phyloP scores from a whole-genome alignment of 2,888 invertebrate species.

The Mactromeris polynyma region DNA sequence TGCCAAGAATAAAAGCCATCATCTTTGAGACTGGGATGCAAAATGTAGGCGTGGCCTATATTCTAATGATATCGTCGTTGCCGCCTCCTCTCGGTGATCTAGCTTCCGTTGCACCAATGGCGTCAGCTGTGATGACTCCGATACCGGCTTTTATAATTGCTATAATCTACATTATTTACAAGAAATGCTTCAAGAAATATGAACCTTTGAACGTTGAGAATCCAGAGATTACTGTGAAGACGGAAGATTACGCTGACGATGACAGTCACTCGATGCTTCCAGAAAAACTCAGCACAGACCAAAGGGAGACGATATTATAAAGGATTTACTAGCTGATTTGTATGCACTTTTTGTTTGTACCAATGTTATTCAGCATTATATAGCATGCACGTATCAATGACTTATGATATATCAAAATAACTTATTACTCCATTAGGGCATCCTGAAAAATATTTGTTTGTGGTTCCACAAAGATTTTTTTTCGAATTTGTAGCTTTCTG shows the following conservation, averaged over 20 bases:
- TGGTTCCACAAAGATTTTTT: too few species aligned
- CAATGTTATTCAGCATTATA: too few species aligned
- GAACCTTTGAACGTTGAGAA: slow-evolving; percentile 22
- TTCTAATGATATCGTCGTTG: slow-evolving; percentile 93
- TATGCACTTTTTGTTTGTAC: too few species aligned
- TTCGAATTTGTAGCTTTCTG: too few species aligned
- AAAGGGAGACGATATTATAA: not conserved
- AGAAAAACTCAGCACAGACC: slow-evolving; percentile 16
- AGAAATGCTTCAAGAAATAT: slow-evolving; percentile 67
- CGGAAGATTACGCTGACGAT: not conserved
- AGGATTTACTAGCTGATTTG: too few species aligned
- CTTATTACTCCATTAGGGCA: too few species aligned
- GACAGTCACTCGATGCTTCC: not conserved
- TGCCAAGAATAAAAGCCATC: slow-evolving; percentile 90
- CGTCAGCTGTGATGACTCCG: slow-evolving; percentile 96
- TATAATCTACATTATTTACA: slow-evolving; percentile 73
- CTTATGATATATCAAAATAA: too few species aligned
- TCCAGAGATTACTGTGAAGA: not conserved
- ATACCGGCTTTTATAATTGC: slow-evolving; percentile 91
- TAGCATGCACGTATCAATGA: too few species aligned
- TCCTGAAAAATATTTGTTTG: too few species aligned
- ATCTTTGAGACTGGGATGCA: slow-evolving; percentile 95
- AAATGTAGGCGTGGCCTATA: slow-evolving; percentile 96
- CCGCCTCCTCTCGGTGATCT: slow-evolving; percentile 95
- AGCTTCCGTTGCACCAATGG: slow-evolving; percentile 89